These are phyloP conservation scores for Disparrhopalites patrizii DNA, from an alignment of 2,888 invertebrate genomes.

Conservation along the genomic window DNA sequence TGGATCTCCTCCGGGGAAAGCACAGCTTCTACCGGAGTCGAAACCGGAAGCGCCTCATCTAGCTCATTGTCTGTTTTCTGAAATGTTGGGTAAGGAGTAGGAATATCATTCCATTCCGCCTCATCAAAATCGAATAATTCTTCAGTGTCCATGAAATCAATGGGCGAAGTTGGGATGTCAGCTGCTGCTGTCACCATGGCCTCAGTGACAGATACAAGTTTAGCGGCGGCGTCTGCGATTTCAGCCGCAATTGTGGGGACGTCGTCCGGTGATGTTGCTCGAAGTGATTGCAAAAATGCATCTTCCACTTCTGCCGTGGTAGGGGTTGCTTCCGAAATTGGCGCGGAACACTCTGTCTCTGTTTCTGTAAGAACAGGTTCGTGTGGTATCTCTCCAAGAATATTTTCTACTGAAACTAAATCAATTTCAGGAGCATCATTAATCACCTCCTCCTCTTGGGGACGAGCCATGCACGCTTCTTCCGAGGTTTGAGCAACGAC, in stretches of 20 bases:
- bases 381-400: too few species aligned
- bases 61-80: background rate
- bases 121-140: constrained; percentile 22
- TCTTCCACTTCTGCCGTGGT: too few species aligned
- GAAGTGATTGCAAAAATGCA: background rate
- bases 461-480: too few species aligned
- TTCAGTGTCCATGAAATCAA: constrained; percentile 1
- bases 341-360: too few species aligned
- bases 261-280: constrained; percentile 5
- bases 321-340: too few species aligned
- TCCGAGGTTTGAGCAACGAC: too few species aligned
- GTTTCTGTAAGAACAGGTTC: too few species aligned
- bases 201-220: constrained; percentile 20
- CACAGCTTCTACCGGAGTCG: background rate
- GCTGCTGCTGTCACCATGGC: constrained; percentile 10
- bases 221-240: constrained; percentile 21
- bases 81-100: background rate
- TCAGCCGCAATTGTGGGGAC: constrained; percentile 22
- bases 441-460: too few species aligned
- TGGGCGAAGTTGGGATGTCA: constrained; percentile 13
- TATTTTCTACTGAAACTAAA: too few species aligned
- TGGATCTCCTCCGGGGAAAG: background rate
- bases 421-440: too few species aligned
- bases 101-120: background rate
- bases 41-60: background rate